Base-by-base conservation (phyloP, 2,888 invertebrate genomes). In the Heliconius ethilla region DNA sequence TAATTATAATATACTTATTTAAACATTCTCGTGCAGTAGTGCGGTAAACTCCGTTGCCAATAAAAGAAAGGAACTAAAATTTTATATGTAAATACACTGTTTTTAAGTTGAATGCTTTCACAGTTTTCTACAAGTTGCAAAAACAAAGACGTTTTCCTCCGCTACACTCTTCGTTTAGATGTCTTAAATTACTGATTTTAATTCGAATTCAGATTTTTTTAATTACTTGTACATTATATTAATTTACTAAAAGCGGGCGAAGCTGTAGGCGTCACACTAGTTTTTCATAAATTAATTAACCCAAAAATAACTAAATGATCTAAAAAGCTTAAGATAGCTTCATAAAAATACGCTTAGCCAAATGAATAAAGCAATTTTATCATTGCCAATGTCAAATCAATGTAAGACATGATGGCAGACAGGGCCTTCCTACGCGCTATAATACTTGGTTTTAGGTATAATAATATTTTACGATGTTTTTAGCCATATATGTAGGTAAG, bases 361-460 rank as follows among this genome's bases (percentile, higher is more conserved):
- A 66, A 77, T 66, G 66, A 37, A 69, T 40, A n/a, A 67, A 79
- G 76, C 73, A 62, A 72, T 67, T 81, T 82, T 80, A 82, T 82
- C 83, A 82, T 75, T 78, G 81, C 73, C 87, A 88, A 87, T 87
- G 88, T 79, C 87, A 85, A 85, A 88, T 86, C 86, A 88, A 87
- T 86, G 87, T 85, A 84, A 82, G 81, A 81, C 45, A 69, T 69
- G 69, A 40, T 25, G 40, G 40, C 69, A 69, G 69, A 45, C 69
- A 45, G 25, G 3, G 37, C 5, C 67, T 37, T 69, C 69, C 69
- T 45, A 45, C 69, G 69, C 69, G 45, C 7, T 69, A 3, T 13
- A n/a, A 15, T 22, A 45, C 40, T 45, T 45, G 10, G n/a, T n/a
- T n/a, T 59, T 59, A 66, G 67, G 37, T 67, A 69, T 45, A 27